Base-by-base conservation (phyloP, 2,888 invertebrate species). In the Pomacea canaliculata region DNA sequence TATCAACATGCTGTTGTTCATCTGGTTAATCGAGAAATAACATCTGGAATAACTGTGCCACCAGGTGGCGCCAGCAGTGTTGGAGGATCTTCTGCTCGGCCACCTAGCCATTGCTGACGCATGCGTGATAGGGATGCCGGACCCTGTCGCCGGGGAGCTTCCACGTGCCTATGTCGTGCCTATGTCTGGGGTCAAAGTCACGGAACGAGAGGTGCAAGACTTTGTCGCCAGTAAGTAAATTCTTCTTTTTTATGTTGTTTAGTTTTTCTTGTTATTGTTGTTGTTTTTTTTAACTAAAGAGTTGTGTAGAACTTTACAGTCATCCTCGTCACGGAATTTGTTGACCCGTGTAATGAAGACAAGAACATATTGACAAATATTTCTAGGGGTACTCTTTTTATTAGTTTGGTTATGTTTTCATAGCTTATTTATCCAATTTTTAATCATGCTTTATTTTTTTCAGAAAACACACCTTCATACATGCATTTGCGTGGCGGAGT, bases 401-500 rank as follows among this genome's bases (percentile, higher is more conserved):
- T 37, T 37, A 37, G 37, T 1, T 37, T 37, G 37, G 37, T 37
- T 37, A 37, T 37, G 37, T 37, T 37, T 37, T 37, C 0, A 5
- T 37, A 37, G 37, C 37, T 37, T 37, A 37, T 37, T 37, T 37
- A 37, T 37, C 3, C 1, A 37, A 37, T 37, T 5, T 37, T 37
- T 37, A 37, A 37, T 5, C 5, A 3, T 37, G 3, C 5, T 63
- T 51, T 9, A 51, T n/a, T 16, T n/a, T 10, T 56, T 59, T 10
- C 78, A 83, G 83, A 71, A 8, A 76, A 76, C 63, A 80, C 82
- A 0, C 80, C 81, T 10, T 76, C 80, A 8, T 80, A 78, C 73
- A 84, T 84, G 71, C 76, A 81, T 37, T 73, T 84, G 62, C 65
- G 76, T 1, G 84, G 84, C n/a, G 84, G 84, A 16, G 78, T 84